Evolutionary conservation across 2,797 vertebrate genomes (phyloP), one percentile per base, ranked within the genome.

Genomic region (Leptoclinus maculatus): DNA sequence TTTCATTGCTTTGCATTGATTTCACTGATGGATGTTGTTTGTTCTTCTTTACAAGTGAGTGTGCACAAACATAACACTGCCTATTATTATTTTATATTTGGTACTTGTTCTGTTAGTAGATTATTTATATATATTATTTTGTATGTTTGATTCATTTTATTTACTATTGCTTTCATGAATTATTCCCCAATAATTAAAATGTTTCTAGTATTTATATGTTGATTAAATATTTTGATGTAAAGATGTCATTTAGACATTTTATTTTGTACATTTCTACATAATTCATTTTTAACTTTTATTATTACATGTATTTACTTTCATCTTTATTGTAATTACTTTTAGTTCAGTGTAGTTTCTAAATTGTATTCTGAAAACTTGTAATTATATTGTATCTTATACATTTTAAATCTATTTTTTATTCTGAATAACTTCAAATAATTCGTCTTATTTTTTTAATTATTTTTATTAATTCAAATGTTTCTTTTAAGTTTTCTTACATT

Each of bases 1-100:
- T 79, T 60, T 71, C 66, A 63, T 62, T 25, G 56, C 58, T 74
- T 53, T 27, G 34, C 56, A 23, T n/a, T 17, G 74, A 76, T 71
- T 59, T 66, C 74, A 41, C 51, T 54, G 66, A 76, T 23, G 19
- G 7, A 2, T 64, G 62, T n/a, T 59, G 25, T 7, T 41, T 39
- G 1, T 21, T 65, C 34, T 66, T 74, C 71, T 80, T 69, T 63
- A 72, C 73, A 76, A 34, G 41, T 1, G 0, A 49, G 23, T 19
- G 47, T 21, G 23, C 63, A 51, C 41, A 27, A 3, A 69, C 7
- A n/a, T n/a, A 43, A 60, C 16, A n/a, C 45, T 12, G 36, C 21
- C 12, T 27, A 14, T 9, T 29, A 5, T 4, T 14, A 11, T 1
- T 38, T 27, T 5, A 38, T n/a, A 58, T 47, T 10, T 49, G 0